Conservation (phyloP, 2,113 vertebrate species). For the Urocitellus parryii region DNA sequence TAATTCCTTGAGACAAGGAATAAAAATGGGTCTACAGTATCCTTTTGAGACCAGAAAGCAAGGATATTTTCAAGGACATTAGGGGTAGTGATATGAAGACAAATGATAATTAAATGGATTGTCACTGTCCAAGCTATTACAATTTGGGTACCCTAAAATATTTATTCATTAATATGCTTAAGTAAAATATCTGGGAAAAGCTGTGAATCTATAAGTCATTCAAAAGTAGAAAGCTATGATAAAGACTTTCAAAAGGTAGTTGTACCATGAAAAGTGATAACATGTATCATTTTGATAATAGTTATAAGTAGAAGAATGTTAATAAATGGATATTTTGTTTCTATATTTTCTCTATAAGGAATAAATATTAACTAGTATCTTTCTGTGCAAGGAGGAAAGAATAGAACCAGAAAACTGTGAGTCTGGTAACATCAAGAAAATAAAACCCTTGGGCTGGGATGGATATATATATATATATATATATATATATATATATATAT, state of each 20-base stretch:
- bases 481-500: no score
- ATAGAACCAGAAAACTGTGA: neutral
- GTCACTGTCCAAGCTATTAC: neutral
- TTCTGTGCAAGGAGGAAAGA: neutral
- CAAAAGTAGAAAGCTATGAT: neutral
- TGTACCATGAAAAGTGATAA: neutral
- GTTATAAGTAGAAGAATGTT: neutral
- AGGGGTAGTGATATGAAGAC: neutral
- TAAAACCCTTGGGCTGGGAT: neutral
- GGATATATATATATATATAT: no score
- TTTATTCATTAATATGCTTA: neutral
- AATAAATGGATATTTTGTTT: constrained; percentile 9
- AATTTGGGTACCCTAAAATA: neutral
- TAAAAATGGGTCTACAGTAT: neutral
- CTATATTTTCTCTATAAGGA: neutral
- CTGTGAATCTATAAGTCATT: neutral
- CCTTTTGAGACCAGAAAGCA: neutral
- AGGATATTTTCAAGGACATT: neutral
- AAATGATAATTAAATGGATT: neutral
- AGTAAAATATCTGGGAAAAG: neutral
- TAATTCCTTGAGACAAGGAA: neutral
- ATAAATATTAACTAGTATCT: neutral
- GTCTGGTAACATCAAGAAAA: neutral
- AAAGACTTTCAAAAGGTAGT: constrained; percentile 1
- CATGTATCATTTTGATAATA: neutral